Base-by-base conservation (phyloP, 2,888 invertebrate species). In the Acholoe squamosa region DNA sequence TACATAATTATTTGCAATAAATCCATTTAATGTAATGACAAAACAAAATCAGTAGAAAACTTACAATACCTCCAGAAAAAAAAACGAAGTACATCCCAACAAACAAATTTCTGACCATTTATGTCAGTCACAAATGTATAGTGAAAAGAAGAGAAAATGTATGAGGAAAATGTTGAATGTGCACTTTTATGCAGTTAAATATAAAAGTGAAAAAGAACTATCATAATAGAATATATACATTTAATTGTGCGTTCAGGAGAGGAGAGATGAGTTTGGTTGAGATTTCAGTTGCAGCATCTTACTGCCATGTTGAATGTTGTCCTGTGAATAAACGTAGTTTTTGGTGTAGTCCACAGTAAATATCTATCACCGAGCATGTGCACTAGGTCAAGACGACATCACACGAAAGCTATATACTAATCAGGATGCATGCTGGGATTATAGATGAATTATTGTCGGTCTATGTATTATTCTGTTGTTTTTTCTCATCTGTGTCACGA, bases 321-420 rank as follows among this genome's bases (percentile, higher is more conserved):
- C n/a, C 25, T 25, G 71, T 71, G 71, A n/a, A 14, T 71, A 71
- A 28, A 71, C 25, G 25, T 71, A 71, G 71, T 28, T 43, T 43
- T 71, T 28, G 71, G 31, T 71, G 71, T 71, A 71, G 71, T 71
- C 71, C 71, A 71, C 71, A 71, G 71, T 28, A 28, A 71, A n/a
- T 61, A 19, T 71, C 1, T 71, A 71, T 28, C 71, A 71, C 71
- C 28, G 71, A 25, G 71, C 71, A 71, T 71, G 71, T 25, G 71
- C 71, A 71, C 28, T 71, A 71, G 28, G 71, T 71, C 71, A 71
- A 25, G 31, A 71, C 25, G 71, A 25, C 31, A 25, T 71, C 71
- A 71, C 71, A 25, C 33, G 34, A 61, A n/a, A 80, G 80, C 34
- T 25, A 80, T 34, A 28, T 28, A n/a, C 43, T 19, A 22, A 34